phyloP scores from a whole-genome alignment of 1,140 invertebrate species.

The Venustaconcha ellipsiformis region DNA sequence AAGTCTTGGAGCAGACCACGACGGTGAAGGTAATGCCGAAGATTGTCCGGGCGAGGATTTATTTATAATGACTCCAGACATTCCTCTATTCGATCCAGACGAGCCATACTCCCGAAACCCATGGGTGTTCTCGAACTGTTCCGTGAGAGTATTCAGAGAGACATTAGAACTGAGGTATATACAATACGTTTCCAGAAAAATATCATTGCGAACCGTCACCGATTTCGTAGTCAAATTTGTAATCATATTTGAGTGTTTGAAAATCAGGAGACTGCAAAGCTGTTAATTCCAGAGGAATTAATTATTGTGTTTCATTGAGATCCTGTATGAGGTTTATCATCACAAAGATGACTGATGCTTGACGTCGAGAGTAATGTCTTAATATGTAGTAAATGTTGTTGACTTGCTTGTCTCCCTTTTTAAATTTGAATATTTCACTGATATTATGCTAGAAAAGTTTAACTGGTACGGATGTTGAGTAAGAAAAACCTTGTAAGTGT shows the following conservation, averaged over 20 bases:
- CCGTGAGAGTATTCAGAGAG: conserved; percentile 8
- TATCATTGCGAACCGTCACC: background rate
- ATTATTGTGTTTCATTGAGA: too few relatives aligned
- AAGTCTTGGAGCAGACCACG: conserved; percentile 14
- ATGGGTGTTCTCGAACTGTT: conserved; percentile 24
- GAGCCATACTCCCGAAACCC: conserved; percentile 19
- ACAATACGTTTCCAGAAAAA: background rate
- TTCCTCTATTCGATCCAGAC: conserved; percentile 2
- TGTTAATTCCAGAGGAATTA: background rate
- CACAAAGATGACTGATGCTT: too few relatives aligned
- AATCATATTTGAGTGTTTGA: background rate
- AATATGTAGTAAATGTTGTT: too few relatives aligned
- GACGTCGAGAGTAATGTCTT: too few relatives aligned
- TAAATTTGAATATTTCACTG: too few relatives aligned
- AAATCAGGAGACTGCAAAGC: background rate
- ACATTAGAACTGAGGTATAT: conserved; percentile 1
- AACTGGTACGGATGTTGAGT: too few relatives aligned
- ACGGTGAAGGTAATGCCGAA: background rate
- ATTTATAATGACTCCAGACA: conserved; percentile 15
- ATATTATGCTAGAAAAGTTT: too few relatives aligned
- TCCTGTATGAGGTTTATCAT: too few relatives aligned
- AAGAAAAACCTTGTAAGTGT: too few relatives aligned
- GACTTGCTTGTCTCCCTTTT: too few relatives aligned
- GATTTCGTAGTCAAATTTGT: background rate
- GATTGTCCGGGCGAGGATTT: background rate